Conservation (phyloP, 2,113 vertebrate species). For the Microtus montanus region DNA sequence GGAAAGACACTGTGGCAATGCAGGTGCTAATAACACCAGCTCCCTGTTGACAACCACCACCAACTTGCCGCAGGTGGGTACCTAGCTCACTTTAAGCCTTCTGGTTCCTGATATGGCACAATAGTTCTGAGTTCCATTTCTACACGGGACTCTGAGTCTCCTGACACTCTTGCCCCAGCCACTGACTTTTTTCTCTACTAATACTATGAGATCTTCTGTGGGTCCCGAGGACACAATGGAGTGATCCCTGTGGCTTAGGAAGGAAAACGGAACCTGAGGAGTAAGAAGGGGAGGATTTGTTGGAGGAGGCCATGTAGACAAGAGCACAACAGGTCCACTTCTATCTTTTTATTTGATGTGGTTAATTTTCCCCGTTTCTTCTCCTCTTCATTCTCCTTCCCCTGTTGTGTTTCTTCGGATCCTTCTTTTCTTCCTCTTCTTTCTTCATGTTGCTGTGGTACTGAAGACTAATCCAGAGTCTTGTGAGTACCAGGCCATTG, state of each 20-base stretch:
- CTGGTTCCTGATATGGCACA: background rate
- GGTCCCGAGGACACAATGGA: background rate
- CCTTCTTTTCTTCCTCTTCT: background rate
- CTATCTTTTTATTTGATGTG: background rate
- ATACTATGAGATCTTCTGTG: background rate
- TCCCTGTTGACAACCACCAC: background rate
- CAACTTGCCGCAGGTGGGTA: background rate
- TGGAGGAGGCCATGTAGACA: background rate
- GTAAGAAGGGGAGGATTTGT: background rate
- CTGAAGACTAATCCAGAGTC: background rate
- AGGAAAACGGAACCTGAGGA: background rate
- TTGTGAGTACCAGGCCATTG: background rate
- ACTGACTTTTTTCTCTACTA: background rate
- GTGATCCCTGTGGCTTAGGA: background rate
- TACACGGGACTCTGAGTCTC: background rate
- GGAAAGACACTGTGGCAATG: background rate
- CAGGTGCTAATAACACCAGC: background rate
- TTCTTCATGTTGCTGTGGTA: background rate
- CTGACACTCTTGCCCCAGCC: background rate
- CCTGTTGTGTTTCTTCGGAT: too few relatives aligned
- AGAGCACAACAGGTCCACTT: background rate
- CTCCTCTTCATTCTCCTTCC: background rate
- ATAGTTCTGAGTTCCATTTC: background rate
- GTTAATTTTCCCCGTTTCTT: background rate
- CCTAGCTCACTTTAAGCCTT: background rate